phyloP scores from a whole-genome alignment of 2,797 vertebrate genomes.

The Channallabes apus region DNA sequence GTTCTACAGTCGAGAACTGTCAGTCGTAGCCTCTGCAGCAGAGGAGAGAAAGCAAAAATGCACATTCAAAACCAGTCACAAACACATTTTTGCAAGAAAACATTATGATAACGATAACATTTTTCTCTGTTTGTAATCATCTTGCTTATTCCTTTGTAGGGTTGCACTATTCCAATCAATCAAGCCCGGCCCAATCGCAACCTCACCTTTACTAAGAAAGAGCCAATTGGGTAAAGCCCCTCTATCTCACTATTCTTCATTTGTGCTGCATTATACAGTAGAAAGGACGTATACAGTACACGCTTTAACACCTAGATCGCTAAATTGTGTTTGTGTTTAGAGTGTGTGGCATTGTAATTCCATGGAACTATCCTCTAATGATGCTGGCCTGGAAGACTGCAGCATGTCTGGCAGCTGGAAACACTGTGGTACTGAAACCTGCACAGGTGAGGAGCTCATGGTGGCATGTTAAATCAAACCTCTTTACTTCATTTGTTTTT shows the following conservation, averaged over 20 bases:
- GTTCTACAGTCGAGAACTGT: too few species aligned
- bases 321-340: constrained; percentile 56
- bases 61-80: too few species aligned
- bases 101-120: too few species aligned
- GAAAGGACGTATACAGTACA: neutral
- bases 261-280: neutral
- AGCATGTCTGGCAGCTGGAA: constrained; percentile 84
- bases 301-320: neutral
- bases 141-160: constrained; percentile 64
- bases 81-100: too few species aligned
- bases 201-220: constrained; percentile 83
- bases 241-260: neutral
- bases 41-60: too few species aligned
- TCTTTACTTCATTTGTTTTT: neutral
- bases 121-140: neutral
- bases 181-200: constrained; percentile 85
- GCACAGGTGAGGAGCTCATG: constrained; percentile 73
- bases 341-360: constrained; percentile 85
- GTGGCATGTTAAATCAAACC: neutral
- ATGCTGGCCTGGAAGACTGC: constrained; percentile 88
- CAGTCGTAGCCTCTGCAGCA: too few species aligned
- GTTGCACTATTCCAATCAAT: constrained; percentile 81
- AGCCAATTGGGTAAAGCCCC: constrained; percentile 81
- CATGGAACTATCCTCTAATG: constrained; percentile 90
- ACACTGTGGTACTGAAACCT: constrained; percentile 85